Base-by-base conservation (phyloP, 2,113 vertebrate genomes). In the Macquaria australasica region DNA sequence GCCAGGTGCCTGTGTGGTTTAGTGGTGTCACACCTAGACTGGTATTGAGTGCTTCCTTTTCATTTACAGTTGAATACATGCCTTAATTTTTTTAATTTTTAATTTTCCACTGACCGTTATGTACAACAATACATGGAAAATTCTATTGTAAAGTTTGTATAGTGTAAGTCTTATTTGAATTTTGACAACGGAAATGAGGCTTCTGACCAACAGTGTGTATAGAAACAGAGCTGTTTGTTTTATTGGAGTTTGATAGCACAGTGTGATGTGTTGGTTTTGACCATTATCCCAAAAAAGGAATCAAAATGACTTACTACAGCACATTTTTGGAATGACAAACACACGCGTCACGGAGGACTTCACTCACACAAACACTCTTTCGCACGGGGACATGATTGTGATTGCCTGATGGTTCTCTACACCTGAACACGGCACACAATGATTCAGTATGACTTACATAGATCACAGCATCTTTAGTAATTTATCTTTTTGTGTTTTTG, bases 401-500 rank as follows among this genome's bases (percentile, higher is more conserved):
- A 93, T 88, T 89, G 81, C 92, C 90, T 87, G 58, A 83, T 83
- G 89, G 84, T 89, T 94, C 84, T 92, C 81, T 91, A 92, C 79
- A 93, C 81, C 84, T 86, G 82, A 91, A 87, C 86, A 94, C 89
- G 64, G 92, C 92, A 93, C 91, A 90, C 92, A 28, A 93, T 92
- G 91, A 94, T 93, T 93, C 84, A 82, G 85, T 87, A 88, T 92
- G 92, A 94, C 82, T 20, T 91, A 90, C 93, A 92, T 88, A 91
- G 87, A 95, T 96, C 94, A 96, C 95, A 95, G 95, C 95, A 94
- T 96, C 92, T 93, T 95, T 89, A 93, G 93, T 94, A 88, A 86
- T 93, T 89, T 71, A 69, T 90, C 85, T 93, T 94, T 93, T 90
- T 82, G 77, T 92, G 73, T 90, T 94, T 93, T 91, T 90, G 87